Evolutionary conservation across 92 coral and sea anemone genomes (phyloP).

Genomic region (Porites divaricata): DNA sequence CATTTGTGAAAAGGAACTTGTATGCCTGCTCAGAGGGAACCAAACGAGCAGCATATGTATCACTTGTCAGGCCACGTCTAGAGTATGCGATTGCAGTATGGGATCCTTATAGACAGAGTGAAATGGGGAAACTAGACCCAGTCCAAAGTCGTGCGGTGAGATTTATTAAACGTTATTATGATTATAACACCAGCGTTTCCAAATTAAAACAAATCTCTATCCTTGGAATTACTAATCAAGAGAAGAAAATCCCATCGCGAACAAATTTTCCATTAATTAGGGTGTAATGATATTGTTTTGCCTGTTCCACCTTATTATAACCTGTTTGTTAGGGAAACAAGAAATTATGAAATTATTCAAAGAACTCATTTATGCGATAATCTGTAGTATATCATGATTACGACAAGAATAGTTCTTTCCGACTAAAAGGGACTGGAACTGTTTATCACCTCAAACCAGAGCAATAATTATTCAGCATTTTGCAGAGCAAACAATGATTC

Average conservation of each 20-base stretch:
- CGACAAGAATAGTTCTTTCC: background rate
- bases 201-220: background rate
- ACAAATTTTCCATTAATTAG: background rate
- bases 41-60: too few relatives aligned
- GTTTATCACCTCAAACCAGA: too few relatives aligned
- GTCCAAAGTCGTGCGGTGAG: constrained; percentile 18
- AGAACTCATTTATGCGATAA: background rate
- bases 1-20: constrained; percentile 1
- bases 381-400: background rate
- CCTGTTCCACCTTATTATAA: background rate
- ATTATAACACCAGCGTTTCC: too few relatives aligned
- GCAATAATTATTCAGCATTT: too few relatives aligned
- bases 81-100: too few relatives aligned
- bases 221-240: background rate
- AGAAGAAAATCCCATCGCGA: background rate
- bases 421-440: too few relatives aligned
- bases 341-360: background rate
- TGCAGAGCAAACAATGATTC: background rate
- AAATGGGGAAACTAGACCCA: constrained; percentile 32
- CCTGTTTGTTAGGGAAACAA: background rate
- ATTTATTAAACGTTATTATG: too few relatives aligned
- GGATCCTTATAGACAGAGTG: constrained; percentile 43
- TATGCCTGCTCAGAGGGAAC: too few relatives aligned
- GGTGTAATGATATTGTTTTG: background rate
- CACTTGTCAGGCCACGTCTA: too few relatives aligned